Percentiles rank a stretch among this genome's conserved stretches.
These are phyloP conservation scores for Anguilla anguilla DNA, from an alignment of 2,797 vertebrate genomes.

Conservation along the genomic window DNA sequence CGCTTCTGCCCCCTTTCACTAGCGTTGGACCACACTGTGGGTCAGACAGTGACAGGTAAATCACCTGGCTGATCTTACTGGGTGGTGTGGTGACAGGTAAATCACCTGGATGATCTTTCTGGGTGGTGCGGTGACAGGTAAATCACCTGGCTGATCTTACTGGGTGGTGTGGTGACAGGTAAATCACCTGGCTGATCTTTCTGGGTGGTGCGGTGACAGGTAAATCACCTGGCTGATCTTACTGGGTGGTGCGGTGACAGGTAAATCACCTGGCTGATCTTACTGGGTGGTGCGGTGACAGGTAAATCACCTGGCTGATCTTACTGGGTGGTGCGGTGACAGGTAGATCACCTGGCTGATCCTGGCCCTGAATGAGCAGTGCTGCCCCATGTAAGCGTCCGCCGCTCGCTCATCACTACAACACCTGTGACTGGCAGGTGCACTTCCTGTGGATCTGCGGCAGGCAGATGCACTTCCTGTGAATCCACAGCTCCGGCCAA, in stretches of 20 bases:
- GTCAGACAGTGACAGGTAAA: conserved; percentile 4
- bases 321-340: no score
- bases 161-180: not conserved
- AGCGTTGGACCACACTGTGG: not conserved
- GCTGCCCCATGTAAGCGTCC: not conserved
- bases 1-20: not conserved
- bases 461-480: not conserved
- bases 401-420: not conserved
- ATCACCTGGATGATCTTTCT: not conserved
- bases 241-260: not conserved
- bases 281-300: no score
- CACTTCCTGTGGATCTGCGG: not conserved
- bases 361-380: not conserved
- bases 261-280: conserved; percentile 18
- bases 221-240: not conserved
- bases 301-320: no score
- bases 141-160: not conserved
- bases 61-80: not conserved
- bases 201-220: not conserved
- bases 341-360: no score
- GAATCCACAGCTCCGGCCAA: not conserved
- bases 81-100: not conserved
- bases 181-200: not conserved
- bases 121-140: not conserved
- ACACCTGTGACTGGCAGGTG: not conserved